phyloP scores from a whole-genome alignment of 2,888 invertebrate species.

The Tetrapedia diversipes region DNA sequence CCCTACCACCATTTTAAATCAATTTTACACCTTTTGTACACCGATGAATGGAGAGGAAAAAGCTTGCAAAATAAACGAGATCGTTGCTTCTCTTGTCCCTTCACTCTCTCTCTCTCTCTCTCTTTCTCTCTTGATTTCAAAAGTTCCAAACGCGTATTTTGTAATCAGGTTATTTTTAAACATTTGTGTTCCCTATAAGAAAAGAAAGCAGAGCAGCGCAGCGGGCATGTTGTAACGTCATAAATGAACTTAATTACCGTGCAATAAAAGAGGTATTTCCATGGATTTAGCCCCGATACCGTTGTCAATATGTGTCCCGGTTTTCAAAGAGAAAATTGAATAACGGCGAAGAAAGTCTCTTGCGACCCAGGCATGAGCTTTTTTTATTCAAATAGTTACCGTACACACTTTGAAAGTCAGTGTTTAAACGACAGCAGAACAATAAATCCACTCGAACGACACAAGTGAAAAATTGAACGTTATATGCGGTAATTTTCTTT shows the following conservation, averaged over 20 bases:
- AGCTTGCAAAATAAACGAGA: neutral
- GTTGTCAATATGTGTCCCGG: no score
- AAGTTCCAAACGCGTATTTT: neutral
- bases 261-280: neutral
- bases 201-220: no score
- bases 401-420: no score
- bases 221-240: neutral
- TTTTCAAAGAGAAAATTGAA: constrained; percentile 1
- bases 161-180: no score
- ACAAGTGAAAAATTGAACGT: no score
- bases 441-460: no score
- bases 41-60: neutral
- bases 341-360: neutral
- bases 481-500: no score
- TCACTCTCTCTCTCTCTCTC: neutral
- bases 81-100: neutral
- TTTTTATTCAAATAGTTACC: no score
- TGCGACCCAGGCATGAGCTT: no score
- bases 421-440: no score
- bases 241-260: constrained; percentile 13
- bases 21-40: neutral
- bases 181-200: no score
- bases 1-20: neutral
- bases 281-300: no score
- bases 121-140: neutral